Base-by-base conservation (phyloP, 2,113 vertebrate genomes). In the Leuciscus idus region DNA sequence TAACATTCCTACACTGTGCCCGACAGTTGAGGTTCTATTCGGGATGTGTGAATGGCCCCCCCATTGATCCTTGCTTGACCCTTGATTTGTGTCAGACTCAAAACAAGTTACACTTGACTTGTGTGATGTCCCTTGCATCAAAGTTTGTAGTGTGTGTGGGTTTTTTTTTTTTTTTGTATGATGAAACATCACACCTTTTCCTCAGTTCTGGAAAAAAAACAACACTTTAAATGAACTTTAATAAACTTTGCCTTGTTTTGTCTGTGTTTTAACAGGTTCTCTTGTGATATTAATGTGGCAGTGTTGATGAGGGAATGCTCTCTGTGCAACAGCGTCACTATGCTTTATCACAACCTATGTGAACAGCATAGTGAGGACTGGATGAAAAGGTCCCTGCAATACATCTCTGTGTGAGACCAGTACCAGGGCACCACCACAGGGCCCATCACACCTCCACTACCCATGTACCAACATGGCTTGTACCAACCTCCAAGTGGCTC, bases 251-350 rank as follows among this genome's bases (percentile, higher is more conserved):
- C 8, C 23, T 78, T 79, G 30, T 0, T 30, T 30, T 55, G n/a
- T 55, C 10, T 59, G 11, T 84, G 2, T 48, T 68, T 52, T 57
- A n/a, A 55, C 50, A 86, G 87, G 84, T 15, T 82, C 30, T 77
- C 84, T 74, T 85, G 87, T 36, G 72, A 78, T 43, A 77, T 36
- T 17, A 26, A 48, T 11, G 78, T 85, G 21, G n/a, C 46, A 1
- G 36, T n/a, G 21, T 8, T 79, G 75, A 48, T 87, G 36, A 84
- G 75, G 28, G 64, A 84, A 55, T 3, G 74, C 81, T 68, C 81
- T 33, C 62, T 72, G 17, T 48, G 82, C 50, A 84, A 87, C 74
- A 80, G 82, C 1, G 43, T 2, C 46, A 6, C 75, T 10, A 39
- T 28, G 8, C 30, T 81, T 10, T 43, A 39, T 33, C n/a, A 70